Base-by-base conservation (phyloP, 92 coral and sea anemone genomes). In the Umimayanthus chanpuru region DNA sequence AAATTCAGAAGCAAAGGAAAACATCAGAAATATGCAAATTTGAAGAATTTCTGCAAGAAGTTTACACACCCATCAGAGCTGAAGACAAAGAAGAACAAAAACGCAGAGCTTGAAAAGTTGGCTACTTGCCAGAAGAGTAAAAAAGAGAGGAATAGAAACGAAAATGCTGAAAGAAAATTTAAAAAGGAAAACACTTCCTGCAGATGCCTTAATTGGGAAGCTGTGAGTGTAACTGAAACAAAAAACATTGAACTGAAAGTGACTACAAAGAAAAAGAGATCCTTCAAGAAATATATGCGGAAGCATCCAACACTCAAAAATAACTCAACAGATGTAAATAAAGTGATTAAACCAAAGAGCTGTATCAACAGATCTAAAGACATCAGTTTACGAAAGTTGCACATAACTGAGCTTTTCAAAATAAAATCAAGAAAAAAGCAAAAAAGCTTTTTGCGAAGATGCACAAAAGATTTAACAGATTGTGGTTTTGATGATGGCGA, bases 381-480 rank as follows among this genome's bases (percentile, higher is more conserved):
- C 58, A 53, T 53, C 58, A 11, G 18, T 53, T 53, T 53, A 3
- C 58, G 10, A 47, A 47, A 93, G 75, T 85, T 96, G 56, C 98
- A 96, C 56, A 71, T 82, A 20, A 44, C 74, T 82, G 86, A 82
- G 39, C 39, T 82, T 21, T 64, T 8, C 16, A 39, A 72, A 25
- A 71, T 64, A 82, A 18, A 39, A 8, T 82, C 86, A n/a, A 47
- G 77, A 67, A 82, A 82, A 43, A 82, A 82, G 86, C 67, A 82
- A 26, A 67, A 10, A 20, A 82, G 30, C 39, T 14, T 21, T 25
- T 26, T 14, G 21, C 66, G 49, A 0, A 23, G 38, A 40, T 82
- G 32, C 38, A 12, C 53, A 40, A 39, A 29, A 66, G 75, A 67
- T 65, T 40, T 25, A 18, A 0, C 58, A 12, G 20, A 2, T 53